Evolutionary conservation across 2,888 invertebrate species (phyloP), one percentile per base, ranked within the genome.

Genomic region (Asteroscopus sphinx): DNA sequence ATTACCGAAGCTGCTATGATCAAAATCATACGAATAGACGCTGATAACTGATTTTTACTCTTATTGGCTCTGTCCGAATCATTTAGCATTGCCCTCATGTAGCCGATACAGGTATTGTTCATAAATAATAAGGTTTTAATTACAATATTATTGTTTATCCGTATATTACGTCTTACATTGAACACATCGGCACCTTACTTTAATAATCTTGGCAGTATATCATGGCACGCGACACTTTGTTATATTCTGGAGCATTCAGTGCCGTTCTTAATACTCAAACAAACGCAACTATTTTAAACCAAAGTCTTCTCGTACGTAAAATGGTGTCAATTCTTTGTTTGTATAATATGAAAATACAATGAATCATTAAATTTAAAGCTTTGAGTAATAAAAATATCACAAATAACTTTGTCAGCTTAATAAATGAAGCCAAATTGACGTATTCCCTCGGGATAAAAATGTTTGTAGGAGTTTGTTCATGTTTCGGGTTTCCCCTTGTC

Each of bases 161-260:
- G 80, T 82, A 80, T 77, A 76, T 80, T 79, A 83, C 73, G 73
- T 82, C 81, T 73, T 83, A 86, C 79, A 79, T 83, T 93, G 92
- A 93, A 93, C 93, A 93, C 93, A 88, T 90, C 91, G 92, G 93
- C 92, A 89, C 89, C 90, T 92, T 89, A 89, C 80, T 82, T 85
- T 81, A 82, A 76, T 82, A 85, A 77, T 85, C 83, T 90, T 90
- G 92, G 90, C 91, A 89, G 88, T 87, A 76, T 81, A 79, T 81
- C 82, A 93, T 93, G 92, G 92, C 93, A 93, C 92, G 79, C 82
- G 73, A 78, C 72, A 77, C 73, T 69, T 72, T 71, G 62, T 68
- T 73, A 61, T 72, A 77, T 66, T 69, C 68, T 72, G 78, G 68
- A 76, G 73, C 78, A 73, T 73, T 77, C 73, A 63, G 76, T 77